These are phyloP conservation scores for Nomada fucata DNA, from an alignment of 2,888 invertebrate genomes.

Conservation along the genomic window DNA sequence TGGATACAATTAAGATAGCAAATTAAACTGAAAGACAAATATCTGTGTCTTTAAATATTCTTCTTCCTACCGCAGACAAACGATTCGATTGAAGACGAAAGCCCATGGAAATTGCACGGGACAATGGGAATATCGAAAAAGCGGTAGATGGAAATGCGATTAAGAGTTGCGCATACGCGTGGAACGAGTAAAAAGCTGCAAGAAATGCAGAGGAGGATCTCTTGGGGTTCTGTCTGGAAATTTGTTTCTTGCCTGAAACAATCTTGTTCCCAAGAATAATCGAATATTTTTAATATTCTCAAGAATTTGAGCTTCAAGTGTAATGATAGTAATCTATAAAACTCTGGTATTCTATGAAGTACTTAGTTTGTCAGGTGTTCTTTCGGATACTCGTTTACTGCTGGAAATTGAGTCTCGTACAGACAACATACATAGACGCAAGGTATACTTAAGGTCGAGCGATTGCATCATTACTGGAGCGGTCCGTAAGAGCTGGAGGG, in stretches of 20 bases:
- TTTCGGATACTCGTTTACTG: not conserved
- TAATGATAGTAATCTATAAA: not conserved
- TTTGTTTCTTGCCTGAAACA: not conserved
- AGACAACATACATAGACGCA: slow-evolving; percentile 21
- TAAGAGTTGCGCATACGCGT: not conserved
- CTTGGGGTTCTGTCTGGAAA: not conserved
- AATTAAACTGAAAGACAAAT: not conserved
- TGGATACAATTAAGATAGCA: not conserved
- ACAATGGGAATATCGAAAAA: not conserved
- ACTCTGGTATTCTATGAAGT: not conserved
- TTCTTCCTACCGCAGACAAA: not conserved
- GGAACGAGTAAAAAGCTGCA: not conserved
- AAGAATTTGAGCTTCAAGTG: not conserved
- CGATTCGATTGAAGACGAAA: not conserved
- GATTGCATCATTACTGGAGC: slow-evolving; percentile 73
- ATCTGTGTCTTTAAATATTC: not conserved
- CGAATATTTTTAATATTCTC: slow-evolving; percentile 3
- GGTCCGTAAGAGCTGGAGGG: slow-evolving; percentile 36
- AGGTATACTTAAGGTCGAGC: slow-evolving; percentile 28
- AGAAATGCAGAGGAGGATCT: not conserved
- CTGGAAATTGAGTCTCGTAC: slow-evolving; percentile 49
- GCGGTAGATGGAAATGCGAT: not conserved
- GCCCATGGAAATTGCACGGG: not conserved
- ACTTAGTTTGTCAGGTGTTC: not conserved
- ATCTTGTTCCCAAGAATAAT: slow-evolving; percentile 32